Conservation (phyloP, 2,113 vertebrate genomes). For the Gila orcuttii region DNA sequence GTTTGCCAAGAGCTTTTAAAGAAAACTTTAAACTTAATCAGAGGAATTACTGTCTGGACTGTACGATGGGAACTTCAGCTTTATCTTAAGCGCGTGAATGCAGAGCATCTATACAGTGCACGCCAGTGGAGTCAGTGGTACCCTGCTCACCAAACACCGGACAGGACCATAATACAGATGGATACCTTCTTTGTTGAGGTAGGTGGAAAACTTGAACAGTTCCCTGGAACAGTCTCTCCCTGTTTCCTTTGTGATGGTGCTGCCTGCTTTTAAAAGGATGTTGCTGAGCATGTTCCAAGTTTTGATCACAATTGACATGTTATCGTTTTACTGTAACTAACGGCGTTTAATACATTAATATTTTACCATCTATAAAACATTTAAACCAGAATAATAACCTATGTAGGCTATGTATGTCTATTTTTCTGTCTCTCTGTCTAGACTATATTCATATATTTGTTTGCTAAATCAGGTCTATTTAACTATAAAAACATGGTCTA, state of each 20-base stretch:
- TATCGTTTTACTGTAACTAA: neutral
- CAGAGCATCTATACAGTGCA: conserved; percentile 44
- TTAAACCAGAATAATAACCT: neutral
- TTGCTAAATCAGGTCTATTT: neutral
- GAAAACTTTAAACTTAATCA: neutral
- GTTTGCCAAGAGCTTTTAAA: conserved; percentile 16
- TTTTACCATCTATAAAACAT: neutral
- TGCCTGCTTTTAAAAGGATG: neutral
- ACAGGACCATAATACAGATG: conserved; percentile 43
- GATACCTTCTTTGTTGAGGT: conserved; percentile 60
- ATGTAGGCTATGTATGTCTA: neutral
- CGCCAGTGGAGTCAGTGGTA: conserved; percentile 22
- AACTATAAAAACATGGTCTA: neutral
- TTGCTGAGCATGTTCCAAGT: neutral
- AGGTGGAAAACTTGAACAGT: neutral
- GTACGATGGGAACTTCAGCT: conserved; percentile 42
- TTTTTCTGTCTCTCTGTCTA: neutral
- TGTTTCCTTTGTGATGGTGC: neutral
- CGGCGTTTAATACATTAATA: neutral
- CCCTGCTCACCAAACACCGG: conserved; percentile 29
- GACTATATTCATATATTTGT: neutral
- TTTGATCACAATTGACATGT: neutral
- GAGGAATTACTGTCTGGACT: conserved; percentile 20
- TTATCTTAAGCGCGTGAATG: conserved; percentile 51
- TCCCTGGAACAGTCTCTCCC: neutral